A percentile compares a stretch with the other conserved stretches of the same genome.
Evolutionary conservation across 2,797 vertebrate species (phyloP).

Genomic region (Clamator glandarius): DNA sequence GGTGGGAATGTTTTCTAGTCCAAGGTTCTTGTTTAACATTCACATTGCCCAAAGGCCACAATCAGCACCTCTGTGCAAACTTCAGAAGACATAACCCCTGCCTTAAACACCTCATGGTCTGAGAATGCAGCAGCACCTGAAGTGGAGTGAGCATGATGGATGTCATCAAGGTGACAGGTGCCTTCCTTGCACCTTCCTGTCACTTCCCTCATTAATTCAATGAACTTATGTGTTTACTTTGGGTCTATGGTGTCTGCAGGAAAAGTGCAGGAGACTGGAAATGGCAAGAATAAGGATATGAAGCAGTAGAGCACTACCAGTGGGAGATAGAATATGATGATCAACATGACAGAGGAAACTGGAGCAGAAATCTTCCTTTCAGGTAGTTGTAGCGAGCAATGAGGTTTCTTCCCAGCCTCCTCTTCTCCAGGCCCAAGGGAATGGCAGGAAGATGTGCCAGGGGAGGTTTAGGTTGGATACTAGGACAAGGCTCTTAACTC

Average conservation of each 20-base stretch:
- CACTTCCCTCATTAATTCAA: background rate
- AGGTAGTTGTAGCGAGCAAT: too few species aligned
- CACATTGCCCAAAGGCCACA: slow-evolving; percentile 6
- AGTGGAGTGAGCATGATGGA: background rate
- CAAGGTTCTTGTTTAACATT: slow-evolving; percentile 16
- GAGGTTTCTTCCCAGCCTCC: too few species aligned
- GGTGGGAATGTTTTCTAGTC: slow-evolving; percentile 30
- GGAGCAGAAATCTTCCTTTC: background rate
- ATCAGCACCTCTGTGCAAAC: background rate
- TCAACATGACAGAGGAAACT: background rate
- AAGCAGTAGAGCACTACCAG: background rate
- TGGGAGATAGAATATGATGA: background rate
- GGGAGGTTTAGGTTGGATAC: too few species aligned
- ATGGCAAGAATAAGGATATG: background rate
- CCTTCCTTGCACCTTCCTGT: background rate
- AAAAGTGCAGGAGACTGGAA: background rate
- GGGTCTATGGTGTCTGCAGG: background rate
- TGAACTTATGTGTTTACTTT: background rate
- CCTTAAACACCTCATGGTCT: slow-evolving; percentile 30
- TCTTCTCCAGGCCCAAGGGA: too few species aligned
- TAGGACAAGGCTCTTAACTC: too few species aligned
- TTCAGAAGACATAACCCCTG: slow-evolving; percentile 15
- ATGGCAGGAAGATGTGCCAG: too few species aligned
- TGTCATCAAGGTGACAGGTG: background rate
- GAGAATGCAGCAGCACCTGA: background rate